Evolutionary conservation across 2,888 invertebrate species (phyloP), one percentile per base, ranked within the genome.

Genomic region (Ophion ventricosus): DNA sequence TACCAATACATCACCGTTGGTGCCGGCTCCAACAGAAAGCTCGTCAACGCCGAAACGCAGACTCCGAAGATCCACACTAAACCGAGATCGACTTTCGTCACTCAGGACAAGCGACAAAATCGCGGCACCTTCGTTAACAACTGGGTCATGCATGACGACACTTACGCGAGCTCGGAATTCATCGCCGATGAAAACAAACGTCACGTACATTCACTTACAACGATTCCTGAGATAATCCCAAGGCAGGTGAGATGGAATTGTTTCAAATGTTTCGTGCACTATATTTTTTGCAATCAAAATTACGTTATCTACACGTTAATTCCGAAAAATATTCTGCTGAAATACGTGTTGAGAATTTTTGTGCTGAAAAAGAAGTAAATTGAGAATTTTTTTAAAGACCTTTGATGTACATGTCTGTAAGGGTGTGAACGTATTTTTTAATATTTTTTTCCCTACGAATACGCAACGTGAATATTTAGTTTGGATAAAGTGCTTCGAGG

Each of bases 111-210:
- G 77, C 95, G 94, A 79, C 94, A 93, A 75, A 95, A 96, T 88
- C 94, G 94, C 2, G 94, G 94, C 1, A 94, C 95, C 0, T 96
- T 96, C 90, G 97, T 96, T 0, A 97, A 97, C 0, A 94, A 96
- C 89, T 97, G 97, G 95, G 96, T 97, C 88, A 96, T 97, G 95
- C 95, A 95, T 88, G 97, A 97, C 89, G 97, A 97, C 89, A 96
- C 96, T 0, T 96, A 95, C 87, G 94, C 82, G 26, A 79, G 78
- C 26, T 17, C 94, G 7, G 93, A 93, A 69, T n/a, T 84, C 35
- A 75, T 86, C 69, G 59, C 26, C 88, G 95, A 43, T 94, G 94
- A n/a, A 89, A 90, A 83, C n/a, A 82, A 83, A 63, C 23, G 67
- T 7, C 43, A 14, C 7, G 23, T 23, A 40, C 66, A 40, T 11